phyloP scores from a whole-genome alignment of 1,140 invertebrate species.

The Pseudomyrmex cubaensis region DNA sequence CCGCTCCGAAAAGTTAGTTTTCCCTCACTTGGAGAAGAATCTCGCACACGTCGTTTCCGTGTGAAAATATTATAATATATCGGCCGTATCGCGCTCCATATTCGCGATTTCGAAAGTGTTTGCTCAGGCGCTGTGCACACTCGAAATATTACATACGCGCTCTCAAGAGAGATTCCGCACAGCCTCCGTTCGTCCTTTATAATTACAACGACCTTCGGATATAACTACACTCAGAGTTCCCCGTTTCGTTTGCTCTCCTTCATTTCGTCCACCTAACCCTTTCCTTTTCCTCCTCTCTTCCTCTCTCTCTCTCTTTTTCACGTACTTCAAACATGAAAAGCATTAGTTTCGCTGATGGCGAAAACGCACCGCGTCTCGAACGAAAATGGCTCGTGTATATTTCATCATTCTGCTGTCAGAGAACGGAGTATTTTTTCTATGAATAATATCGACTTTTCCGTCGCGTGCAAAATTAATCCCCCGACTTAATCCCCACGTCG shows the following conservation, averaged over 20 bases:
- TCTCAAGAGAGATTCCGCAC: slow-evolving; percentile 28
- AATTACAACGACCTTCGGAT: slow-evolving; percentile 48
- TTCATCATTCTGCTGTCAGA: background rate
- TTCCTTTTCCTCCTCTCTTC: background rate
- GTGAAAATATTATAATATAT: slow-evolving; percentile 47
- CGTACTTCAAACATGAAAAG: background rate
- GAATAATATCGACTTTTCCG: background rate
- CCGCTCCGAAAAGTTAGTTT: background rate
- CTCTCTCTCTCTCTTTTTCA: background rate
- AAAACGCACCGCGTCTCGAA: background rate
- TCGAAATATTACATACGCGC: slow-evolving; percentile 56
- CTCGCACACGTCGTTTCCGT: background rate
- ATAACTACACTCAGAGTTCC: slow-evolving; percentile 5
- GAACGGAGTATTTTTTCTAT: background rate
- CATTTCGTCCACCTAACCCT: background rate
- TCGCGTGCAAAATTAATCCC: slow-evolving; percentile 19
- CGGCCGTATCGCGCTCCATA: background rate
- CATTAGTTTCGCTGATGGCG: background rate
- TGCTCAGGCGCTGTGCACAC: slow-evolving; percentile 35
- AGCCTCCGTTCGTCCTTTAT: slow-evolving; percentile 17
- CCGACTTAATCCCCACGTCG: background rate
- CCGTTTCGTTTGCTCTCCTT: slow-evolving; percentile 36
- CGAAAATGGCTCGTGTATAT: background rate
- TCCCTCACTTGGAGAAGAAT: background rate
- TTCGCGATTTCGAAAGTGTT: slow-evolving; percentile 44